Evolutionary conservation across 2,797 vertebrate genomes (phyloP).

Genomic region (Chlorospingus semifuscus): DNA sequence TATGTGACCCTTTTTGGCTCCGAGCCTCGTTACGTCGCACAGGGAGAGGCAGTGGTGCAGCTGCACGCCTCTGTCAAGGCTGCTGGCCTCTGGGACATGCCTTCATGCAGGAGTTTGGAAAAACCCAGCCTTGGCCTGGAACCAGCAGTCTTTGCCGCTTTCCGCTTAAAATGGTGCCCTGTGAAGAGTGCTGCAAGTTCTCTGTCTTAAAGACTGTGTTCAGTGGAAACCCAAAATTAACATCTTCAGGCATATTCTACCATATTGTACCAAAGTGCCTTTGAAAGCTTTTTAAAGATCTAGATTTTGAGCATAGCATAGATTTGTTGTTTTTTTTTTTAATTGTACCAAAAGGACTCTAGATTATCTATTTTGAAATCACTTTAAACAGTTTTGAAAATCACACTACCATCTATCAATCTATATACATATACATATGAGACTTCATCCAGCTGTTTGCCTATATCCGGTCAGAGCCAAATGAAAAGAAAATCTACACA

Average conservation of each 20-base stretch:
- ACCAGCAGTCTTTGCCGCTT: neutral
- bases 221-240: neutral
- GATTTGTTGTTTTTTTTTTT: neutral
- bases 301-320: neutral
- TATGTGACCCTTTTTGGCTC: neutral
- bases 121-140: neutral
- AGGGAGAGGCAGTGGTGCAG: neutral
- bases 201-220: neutral
- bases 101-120: neutral
- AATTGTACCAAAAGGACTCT: neutral
- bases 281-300: neutral
- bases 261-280: neutral
- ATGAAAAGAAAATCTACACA: neutral
- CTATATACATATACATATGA: neutral
- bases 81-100: neutral
- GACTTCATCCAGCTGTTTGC: neutral
- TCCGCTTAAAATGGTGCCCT: neutral
- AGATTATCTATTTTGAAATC: neutral
- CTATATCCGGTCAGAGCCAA: neutral
- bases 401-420: neutral
- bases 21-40: fast-evolving
- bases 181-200: neutral
- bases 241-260: neutral
- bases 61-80: neutral
- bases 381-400: neutral